These are phyloP conservation scores for Illadopsis cleaveri DNA, from an alignment of 2,113 vertebrate species.

Conservation along the genomic window DNA sequence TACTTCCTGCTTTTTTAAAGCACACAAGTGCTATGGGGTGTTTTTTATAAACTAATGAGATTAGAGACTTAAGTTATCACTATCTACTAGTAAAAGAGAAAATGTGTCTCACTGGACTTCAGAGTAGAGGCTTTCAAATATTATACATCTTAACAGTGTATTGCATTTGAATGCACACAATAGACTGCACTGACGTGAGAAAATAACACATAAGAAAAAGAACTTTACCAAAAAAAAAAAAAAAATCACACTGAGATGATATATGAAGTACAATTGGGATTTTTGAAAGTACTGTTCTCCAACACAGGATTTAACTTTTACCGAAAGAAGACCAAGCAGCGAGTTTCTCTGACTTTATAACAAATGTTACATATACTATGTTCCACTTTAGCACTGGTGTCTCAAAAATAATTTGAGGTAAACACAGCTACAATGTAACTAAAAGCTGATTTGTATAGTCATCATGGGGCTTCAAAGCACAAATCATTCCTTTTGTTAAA, in stretches of 20 bases:
- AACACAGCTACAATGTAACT: not conserved
- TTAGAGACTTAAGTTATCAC: constrained; percentile 10
- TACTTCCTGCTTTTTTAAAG: constrained; percentile 12
- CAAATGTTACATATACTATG: not conserved
- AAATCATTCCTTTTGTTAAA: not conserved
- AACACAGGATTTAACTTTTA: not conserved
- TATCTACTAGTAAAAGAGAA: constrained; percentile 2
- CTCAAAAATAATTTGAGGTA: not conserved
- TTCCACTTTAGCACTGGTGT: not conserved
- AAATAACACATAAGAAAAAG: not conserved
- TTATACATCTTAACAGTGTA: not conserved
- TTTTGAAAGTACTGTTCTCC: not conserved
- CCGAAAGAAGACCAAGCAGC: not conserved
- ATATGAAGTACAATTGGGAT: not conserved
- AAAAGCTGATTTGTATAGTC: not conserved
- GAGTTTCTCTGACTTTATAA: not conserved
- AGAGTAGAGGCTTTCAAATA: not conserved
- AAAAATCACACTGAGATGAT: not conserved
- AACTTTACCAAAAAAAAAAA: accelerated
- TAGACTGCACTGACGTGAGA: not conserved
- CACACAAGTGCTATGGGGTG: not conserved
- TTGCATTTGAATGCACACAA: constrained; percentile 10
- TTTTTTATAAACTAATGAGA: constrained; percentile 39
- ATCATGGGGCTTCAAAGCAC: not conserved
- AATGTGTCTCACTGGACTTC: constrained; percentile 14